These are phyloP conservation scores for Protosalanx chinensis DNA, from an alignment of 2,797 vertebrate genomes.

Conservation along the genomic window DNA sequence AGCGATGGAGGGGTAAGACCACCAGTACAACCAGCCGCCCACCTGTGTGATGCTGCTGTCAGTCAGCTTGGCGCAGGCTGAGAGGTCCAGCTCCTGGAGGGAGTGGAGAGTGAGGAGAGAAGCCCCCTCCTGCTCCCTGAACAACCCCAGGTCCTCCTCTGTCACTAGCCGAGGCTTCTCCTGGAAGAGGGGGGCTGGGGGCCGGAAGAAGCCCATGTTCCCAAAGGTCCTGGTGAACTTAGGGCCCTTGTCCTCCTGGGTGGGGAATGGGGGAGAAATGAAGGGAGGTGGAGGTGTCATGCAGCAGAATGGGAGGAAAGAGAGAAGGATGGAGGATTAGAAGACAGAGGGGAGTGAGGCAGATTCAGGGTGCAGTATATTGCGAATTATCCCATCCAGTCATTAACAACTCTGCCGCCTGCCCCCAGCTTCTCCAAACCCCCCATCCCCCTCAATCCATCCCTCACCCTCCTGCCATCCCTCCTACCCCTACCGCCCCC, in stretches of 20 bases:
- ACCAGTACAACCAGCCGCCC: neutral
- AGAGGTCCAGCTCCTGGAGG: conserved; percentile 80
- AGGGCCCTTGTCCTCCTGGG: conserved; percentile 66
- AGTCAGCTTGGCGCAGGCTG: conserved; percentile 79
- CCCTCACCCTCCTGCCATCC: too few relatives aligned
- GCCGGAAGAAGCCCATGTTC: conserved; percentile 80
- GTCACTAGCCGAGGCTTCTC: conserved; percentile 64
- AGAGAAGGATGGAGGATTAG: neutral
- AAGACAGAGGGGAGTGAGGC: neutral
- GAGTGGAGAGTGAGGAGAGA: conserved; percentile 69
- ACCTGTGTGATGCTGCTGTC: conserved; percentile 83
- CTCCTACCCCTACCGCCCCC: neutral
- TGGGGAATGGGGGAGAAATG: conserved; percentile 4
- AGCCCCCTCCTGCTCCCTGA: conserved; percentile 56
- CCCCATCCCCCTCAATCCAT: neutral
- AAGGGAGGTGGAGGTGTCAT: neutral
- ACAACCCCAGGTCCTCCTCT: conserved; percentile 55
- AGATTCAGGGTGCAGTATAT: neutral
- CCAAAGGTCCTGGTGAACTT: conserved; percentile 77
- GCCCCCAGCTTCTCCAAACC: neutral
- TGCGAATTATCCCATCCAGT: neutral
- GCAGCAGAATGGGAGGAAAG: neutral
- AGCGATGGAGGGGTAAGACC: neutral
- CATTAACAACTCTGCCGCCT: neutral
- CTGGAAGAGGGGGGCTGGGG: conserved; percentile 65